Evolutionary conservation across 2,888 invertebrate species (phyloP).

Genomic region (Choristoneura rosaceana): DNA sequence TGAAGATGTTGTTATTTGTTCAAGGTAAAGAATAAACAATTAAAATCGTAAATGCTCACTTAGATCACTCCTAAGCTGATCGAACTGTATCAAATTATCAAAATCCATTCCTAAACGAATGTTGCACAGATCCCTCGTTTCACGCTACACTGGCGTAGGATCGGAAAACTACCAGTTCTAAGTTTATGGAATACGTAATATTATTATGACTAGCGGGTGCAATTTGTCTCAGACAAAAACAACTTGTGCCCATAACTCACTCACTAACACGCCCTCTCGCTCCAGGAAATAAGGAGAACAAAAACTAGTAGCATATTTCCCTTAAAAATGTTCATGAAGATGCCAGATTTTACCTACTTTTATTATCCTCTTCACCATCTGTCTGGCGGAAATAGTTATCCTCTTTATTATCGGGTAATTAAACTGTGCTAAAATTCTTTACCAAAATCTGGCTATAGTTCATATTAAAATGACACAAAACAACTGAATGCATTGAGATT

Average conservation of each 20-base stretch:
- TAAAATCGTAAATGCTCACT: no score
- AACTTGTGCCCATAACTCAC: constrained; percentile 54
- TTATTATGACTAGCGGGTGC: constrained; percentile 40
- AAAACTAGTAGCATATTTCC: constrained; percentile 45
- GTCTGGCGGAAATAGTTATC: not conserved
- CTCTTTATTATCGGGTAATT: not conserved
- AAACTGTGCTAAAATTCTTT: not conserved
- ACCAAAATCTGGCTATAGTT: no score
- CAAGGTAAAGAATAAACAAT: no score
- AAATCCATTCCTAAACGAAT: constrained; percentile 2
- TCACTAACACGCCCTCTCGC: constrained; percentile 49
- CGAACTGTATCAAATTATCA: not conserved
- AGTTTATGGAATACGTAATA: constrained; percentile 34
- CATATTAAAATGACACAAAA: no score
- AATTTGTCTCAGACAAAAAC: constrained; percentile 46
- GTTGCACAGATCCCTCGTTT: not conserved
- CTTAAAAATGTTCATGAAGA: constrained; percentile 43
- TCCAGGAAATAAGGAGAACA: constrained; percentile 49
- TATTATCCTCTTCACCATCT: not conserved
- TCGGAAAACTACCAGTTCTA: constrained; percentile 27
- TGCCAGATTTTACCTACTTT: not conserved
- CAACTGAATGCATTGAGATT: no score
- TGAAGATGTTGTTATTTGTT: no score
- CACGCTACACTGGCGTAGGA: not conserved
- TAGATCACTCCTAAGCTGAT: not conserved